A percentile compares a stretch with the other conserved stretches of the same genome.
These are phyloP conservation scores for Carollia perspicillata DNA, from an alignment of 2,113 vertebrate genomes.

Conservation along the genomic window DNA sequence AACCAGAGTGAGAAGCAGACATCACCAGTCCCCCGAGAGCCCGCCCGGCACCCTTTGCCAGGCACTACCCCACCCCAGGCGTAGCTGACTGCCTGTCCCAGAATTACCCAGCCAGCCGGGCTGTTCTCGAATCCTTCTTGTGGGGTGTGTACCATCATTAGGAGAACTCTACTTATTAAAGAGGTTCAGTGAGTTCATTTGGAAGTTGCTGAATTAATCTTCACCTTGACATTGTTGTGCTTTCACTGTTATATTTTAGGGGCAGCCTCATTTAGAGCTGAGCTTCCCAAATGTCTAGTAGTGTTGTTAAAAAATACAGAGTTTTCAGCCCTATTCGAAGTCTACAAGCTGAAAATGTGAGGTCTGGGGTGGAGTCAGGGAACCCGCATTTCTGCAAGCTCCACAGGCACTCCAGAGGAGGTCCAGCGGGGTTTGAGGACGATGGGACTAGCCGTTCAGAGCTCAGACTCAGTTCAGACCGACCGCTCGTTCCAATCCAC, in stretches of 20 bases:
- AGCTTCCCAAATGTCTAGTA: neutral
- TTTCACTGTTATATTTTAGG: neutral
- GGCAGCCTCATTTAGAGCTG: neutral
- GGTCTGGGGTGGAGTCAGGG: neutral
- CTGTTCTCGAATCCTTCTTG: neutral
- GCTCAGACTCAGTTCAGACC: neutral
- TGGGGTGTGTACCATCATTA: neutral
- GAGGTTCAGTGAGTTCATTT: neutral
- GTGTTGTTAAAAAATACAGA: neutral
- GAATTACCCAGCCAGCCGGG: neutral
- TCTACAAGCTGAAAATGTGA: neutral
- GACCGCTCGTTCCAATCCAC: neutral
- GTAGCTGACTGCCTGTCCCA: neutral
- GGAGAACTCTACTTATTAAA: neutral
- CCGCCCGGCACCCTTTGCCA: too few species aligned
- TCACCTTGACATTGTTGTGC: neutral
- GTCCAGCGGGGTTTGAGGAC: neutral
- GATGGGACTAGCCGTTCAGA: neutral
- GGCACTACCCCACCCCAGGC: fast-evolving
- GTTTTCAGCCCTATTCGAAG: neutral
- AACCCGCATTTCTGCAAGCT: neutral
- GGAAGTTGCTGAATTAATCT: constrained; percentile 16
- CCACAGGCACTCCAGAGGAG: neutral
- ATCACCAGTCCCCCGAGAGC: neutral
- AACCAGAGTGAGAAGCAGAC: neutral